Percentiles rank a stretch among this genome's conserved stretches.
Evolutionary conservation across 2,113 vertebrate genomes (phyloP).

Genomic region (Cryptoleucopteryx plumbea): DNA sequence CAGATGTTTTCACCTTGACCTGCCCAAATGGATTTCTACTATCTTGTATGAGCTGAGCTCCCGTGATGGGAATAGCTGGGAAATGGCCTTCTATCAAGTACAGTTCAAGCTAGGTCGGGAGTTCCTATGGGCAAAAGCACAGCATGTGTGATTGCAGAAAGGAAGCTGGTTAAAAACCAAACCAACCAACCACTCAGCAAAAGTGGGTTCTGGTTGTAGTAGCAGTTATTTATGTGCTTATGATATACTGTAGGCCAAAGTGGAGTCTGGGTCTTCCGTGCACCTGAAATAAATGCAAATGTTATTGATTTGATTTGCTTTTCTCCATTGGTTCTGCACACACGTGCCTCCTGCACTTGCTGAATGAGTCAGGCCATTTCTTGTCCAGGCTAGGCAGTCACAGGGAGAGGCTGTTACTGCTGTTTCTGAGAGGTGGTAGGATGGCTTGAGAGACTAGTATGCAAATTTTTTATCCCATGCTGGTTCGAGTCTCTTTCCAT

Average conservation of each 20-base stretch:
- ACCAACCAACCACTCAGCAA: background rate
- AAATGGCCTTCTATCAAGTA: background rate
- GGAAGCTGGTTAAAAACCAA: background rate
- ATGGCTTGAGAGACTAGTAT: background rate
- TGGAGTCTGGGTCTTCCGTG: background rate
- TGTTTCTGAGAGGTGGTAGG: background rate
- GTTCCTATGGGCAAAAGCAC: background rate
- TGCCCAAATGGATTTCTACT: background rate
- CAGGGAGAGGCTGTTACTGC: background rate
- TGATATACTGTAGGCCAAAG: background rate
- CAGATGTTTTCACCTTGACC: background rate
- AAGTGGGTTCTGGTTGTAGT: background rate
- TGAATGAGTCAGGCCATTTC: background rate
- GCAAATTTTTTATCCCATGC: background rate
- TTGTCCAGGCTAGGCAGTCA: background rate
- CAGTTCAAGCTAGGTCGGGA: background rate
- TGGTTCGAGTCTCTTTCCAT: background rate
- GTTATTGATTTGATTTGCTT: background rate
- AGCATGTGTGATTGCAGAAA: background rate
- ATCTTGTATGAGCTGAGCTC: background rate
- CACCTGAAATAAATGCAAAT: background rate
- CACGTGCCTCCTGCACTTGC: accelerated
- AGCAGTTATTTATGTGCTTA: background rate
- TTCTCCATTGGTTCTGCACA: background rate
- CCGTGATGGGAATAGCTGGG: background rate